phyloP scores from a whole-genome alignment of 2,797 vertebrate species.

The Triplophysa bombifrons region DNA sequence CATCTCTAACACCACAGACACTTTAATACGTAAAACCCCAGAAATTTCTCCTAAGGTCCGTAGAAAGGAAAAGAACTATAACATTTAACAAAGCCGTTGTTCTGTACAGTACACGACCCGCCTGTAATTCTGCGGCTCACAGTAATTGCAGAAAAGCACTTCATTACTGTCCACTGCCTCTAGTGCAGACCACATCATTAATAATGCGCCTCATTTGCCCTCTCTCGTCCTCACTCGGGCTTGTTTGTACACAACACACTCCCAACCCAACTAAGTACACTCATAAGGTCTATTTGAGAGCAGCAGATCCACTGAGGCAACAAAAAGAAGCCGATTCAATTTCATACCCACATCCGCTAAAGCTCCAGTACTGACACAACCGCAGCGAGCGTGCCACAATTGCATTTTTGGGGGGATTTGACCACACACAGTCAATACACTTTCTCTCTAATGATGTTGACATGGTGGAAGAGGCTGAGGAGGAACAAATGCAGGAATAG shows the following conservation, averaged over 20 bases:
- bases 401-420: slow-evolving; percentile 27
- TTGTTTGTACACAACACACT: slow-evolving; percentile 55
- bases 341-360: slow-evolving; percentile 17
- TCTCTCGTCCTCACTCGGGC: slow-evolving; percentile 30
- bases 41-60: slow-evolving; percentile 3
- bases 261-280: slow-evolving; percentile 15
- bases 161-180: slow-evolving; percentile 35
- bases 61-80: slow-evolving; percentile 12
- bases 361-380: slow-evolving; percentile 26
- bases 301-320: not conserved
- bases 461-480: slow-evolving; percentile 8
- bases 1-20: slow-evolving; percentile 12
- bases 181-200: slow-evolving; percentile 35
- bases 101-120: slow-evolving; percentile 11
- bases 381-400: slow-evolving; percentile 9
- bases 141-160: slow-evolving; percentile 54
- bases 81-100: slow-evolving; percentile 18
- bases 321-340: slow-evolving; percentile 9
- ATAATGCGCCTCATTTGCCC: slow-evolving; percentile 41
- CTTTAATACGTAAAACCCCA: slow-evolving; percentile 1
- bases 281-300: slow-evolving; percentile 34
- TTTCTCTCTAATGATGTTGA: slow-evolving; percentile 43
- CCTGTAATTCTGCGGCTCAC: slow-evolving; percentile 26
- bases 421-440: slow-evolving; percentile 43
- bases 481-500: slow-evolving; percentile 22